Evolutionary conservation across 2,797 vertebrate genomes (phyloP).

Genomic region (Geotria australis): DNA sequence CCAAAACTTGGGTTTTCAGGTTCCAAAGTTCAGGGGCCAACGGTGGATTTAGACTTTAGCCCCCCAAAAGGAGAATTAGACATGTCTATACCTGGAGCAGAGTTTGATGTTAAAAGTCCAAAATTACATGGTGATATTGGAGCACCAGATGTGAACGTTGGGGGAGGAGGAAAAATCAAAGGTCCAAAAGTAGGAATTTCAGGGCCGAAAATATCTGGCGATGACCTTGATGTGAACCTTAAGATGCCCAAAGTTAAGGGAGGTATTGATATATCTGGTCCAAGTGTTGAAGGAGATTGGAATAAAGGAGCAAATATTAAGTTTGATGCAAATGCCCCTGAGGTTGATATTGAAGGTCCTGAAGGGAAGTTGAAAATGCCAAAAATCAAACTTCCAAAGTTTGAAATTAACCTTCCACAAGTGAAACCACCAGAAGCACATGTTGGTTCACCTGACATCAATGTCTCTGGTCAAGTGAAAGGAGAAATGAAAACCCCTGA

Average conservation of each 20-base stretch:
- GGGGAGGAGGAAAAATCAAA: rapidly evolving
- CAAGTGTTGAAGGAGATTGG: no score
- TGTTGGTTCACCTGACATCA: slow-evolving; percentile 1
- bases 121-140: slow-evolving; percentile 4
- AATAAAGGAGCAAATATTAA: background rate
- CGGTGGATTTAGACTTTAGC: slow-evolving; percentile 2
- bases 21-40: slow-evolving; percentile 8
- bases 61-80: background rate
- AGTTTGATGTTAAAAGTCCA: background rate
- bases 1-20: slow-evolving; percentile 10
- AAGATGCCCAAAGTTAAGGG: slow-evolving; percentile 1
- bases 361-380: slow-evolving; percentile 17
- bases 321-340: background rate
- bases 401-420: slow-evolving; percentile 14
- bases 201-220: slow-evolving; percentile 5
- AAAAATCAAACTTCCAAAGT: slow-evolving; percentile 17
- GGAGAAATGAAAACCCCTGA: no score
- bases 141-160: slow-evolving; percentile 3
- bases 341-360: background rate
- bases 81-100: background rate
- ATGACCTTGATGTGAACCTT: slow-evolving; percentile 1
- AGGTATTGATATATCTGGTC: background rate
- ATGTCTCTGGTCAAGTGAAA: background rate
- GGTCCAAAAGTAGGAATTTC: slow-evolving; percentile 4
- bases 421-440: slow-evolving; percentile 1